Evolutionary conservation across 1,140 invertebrate genomes (phyloP), one percentile per base, ranked within the genome.

Genomic region (Carcinoscorpius rotundicauda): DNA sequence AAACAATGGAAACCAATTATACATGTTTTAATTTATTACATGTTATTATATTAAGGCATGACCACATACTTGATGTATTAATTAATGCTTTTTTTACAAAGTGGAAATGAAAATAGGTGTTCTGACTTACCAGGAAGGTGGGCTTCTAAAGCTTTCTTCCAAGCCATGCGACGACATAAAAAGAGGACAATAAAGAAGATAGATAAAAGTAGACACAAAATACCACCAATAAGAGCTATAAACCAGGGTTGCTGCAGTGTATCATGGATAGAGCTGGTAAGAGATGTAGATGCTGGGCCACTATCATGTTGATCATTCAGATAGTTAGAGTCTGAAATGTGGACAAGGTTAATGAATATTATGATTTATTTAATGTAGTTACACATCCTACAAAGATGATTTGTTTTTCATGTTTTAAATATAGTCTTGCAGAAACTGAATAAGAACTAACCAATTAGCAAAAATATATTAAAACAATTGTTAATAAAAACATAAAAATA

Each of bases 161-260:
- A 72, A 8, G 73, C 73, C 4, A 69, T 50, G 50, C 75, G 66
- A 58, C 75, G 72, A 56, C 71, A 63, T 51, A 75, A 69, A 70
- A 75, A 78, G 9, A 80, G 69, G 70, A 78, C 78, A 8, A 85
- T 81, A 56, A 75, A 74, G 59, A 87, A 81, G 10, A 83, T 83
- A 8, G 82, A 82, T 1, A 87, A 76, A 3, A 89, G 73, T 0
- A 85, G 78, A 61, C 88, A 82, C 0, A 86, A 79, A 50, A 87
- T 79, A 10, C 81, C 82, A 52, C 86, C 85, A 51, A 90, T 81
- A 4, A 87, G 73, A 0, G 84, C 82, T 57, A 91, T 82, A 71
- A 91, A 86, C 88, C 88, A 91, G 0, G 87, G 85, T 72, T 89
- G 71, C 49, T 66, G 71, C 4, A 68, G 29, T 29, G 29, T 29